Evolutionary conservation across 1,140 invertebrate species (phyloP), one percentile per base, ranked within the genome.

Genomic region (Drosophila sproati): DNA sequence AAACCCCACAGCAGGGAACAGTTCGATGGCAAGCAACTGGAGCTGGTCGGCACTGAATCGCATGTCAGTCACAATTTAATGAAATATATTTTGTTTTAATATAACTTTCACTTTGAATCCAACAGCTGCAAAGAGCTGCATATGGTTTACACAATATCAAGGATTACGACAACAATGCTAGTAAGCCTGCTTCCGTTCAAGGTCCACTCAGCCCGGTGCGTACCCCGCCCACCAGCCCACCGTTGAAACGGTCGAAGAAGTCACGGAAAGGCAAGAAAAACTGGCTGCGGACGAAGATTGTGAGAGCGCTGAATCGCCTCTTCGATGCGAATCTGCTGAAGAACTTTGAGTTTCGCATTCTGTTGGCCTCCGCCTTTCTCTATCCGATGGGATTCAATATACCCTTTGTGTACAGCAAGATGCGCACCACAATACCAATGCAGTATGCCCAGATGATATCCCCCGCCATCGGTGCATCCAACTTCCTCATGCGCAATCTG

Each of bases 301-400:
- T 52, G 8, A 39, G 47, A 5, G 79, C 69, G 0, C 31, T 92
- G 28, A 29, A 61, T 35, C 55, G 74, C 0, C 91, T 92, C 0
- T 91, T 92, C 50, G 87, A 92, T 51, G 62, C 73, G 12, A 73
- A 77, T 48, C 52, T 92, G 8, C 59, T 92, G 32, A 56, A 50
- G 0, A 60, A 48, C 29, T 80, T 87, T 31, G 87, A 91, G 72
- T 92, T 92, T 45, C 72, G 66, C 3, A 45, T 89, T 12, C 66
- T 92, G 32, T 37, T 92, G 3, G 51, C 63, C 2, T 73, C 91
- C 5, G 87, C 87, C 3, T 87, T 92, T 4, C 39, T 92, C 35
- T 92, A 68, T 57, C 81, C 91, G 0, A 78, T 92, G 78, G 91
- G 91, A 20, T 89, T 92, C 37, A 92, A 92, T 29, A 91, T 91